phyloP scores from a whole-genome alignment of 1,140 invertebrate species.

The Venturia canescens region DNA sequence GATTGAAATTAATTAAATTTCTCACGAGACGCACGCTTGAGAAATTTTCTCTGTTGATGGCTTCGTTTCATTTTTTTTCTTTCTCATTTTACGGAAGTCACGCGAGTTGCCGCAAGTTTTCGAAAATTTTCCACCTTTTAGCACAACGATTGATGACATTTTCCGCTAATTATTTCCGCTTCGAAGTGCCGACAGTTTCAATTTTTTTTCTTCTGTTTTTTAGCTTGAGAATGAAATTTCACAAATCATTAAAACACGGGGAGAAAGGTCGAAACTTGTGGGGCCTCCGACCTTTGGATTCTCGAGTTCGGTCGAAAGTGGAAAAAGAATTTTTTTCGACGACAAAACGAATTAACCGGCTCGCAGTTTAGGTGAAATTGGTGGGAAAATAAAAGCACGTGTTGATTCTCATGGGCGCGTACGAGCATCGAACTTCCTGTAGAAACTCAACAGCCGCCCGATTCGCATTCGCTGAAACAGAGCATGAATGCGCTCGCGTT shows the following conservation, averaged over 20 bases:
- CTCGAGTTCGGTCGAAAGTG: too few relatives aligned
- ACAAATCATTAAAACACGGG: too few relatives aligned
- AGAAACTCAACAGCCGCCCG: slow-evolving; percentile 68
- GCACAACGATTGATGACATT: not conserved
- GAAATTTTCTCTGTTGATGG: not conserved
- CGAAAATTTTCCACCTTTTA: not conserved
- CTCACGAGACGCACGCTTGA: not conserved
- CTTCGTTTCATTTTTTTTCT: not conserved
- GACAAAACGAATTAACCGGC: not conserved
- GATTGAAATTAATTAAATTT: slow-evolving; percentile 14
- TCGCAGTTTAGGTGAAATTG: not conserved
- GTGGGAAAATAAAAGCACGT: slow-evolving; percentile 14
- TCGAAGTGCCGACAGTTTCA: not conserved
- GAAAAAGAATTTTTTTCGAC: not conserved
- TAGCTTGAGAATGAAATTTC: too few relatives aligned
- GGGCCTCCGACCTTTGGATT: too few relatives aligned
- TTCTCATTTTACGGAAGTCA: not conserved
- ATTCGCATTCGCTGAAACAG: slow-evolving; percentile 70
- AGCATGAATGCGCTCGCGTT: slow-evolving; percentile 70
- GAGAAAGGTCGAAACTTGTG: too few relatives aligned
- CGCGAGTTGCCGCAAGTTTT: not conserved
- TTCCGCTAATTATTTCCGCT: not conserved
- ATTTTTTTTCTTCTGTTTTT: too few relatives aligned
- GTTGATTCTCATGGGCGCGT: not conserved
- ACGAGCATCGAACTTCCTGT: slow-evolving; percentile 64